Percentiles rank a stretch among this genome's conserved stretches.
Evolutionary conservation across 2,888 invertebrate genomes (phyloP).

Genomic region (Barypeithes pellucidus): DNA sequence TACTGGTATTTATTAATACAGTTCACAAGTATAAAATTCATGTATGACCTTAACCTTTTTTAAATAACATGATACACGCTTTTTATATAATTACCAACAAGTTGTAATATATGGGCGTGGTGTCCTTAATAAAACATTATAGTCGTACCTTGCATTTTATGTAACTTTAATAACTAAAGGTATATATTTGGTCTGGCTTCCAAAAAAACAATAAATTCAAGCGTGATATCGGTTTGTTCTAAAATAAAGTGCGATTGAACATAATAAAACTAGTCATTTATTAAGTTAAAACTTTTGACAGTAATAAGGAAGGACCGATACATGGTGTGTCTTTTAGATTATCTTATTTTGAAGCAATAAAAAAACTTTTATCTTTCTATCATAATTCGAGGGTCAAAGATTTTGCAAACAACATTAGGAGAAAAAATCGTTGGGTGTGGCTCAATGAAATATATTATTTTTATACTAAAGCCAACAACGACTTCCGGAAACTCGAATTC

Average conservation of each 20-base stretch:
- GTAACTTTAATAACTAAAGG: too few relatives aligned
- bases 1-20: neutral
- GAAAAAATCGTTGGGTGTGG: conserved; percentile 18
- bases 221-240: too few relatives aligned
- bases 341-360: too few relatives aligned
- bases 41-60: conserved; percentile 35
- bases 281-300: too few relatives aligned
- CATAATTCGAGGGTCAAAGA: conserved; percentile 16
- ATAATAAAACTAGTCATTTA: too few relatives aligned
- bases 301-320: too few relatives aligned
- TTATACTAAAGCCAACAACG: neutral
- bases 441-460: conserved; percentile 12
- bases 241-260: too few relatives aligned
- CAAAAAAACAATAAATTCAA: too few relatives aligned
- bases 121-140: neutral
- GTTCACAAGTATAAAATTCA: neutral
- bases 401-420: conserved; percentile 13
- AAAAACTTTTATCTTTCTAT: too few relatives aligned
- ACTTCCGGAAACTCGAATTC: conserved; percentile 11
- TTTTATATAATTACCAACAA: conserved; percentile 12
- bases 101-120: conserved; percentile 27
- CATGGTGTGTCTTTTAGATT: too few relatives aligned
- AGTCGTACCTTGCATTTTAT: neutral
- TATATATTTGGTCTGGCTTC: too few relatives aligned
- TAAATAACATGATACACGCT: neutral